Base-by-base conservation (phyloP, 1,140 invertebrate genomes). In the Pseudomyrmex dendroicus region DNA sequence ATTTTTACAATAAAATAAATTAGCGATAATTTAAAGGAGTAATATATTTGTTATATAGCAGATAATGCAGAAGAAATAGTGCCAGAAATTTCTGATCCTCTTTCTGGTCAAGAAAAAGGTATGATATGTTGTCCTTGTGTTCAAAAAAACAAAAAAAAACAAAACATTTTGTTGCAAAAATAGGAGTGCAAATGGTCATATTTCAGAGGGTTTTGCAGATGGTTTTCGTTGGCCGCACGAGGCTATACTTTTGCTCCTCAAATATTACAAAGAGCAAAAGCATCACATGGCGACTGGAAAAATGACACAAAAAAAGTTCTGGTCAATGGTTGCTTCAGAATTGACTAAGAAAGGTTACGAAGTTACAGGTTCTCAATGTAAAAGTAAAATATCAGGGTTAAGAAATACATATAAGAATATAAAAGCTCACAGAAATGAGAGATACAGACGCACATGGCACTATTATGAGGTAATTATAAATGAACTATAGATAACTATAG, bases 371-470 rank as follows among this genome's bases (percentile, higher is more conserved):
- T 3, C 5, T 2, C 72, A 62, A 2, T 74, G 73, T 1, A 74
- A 74, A 13, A 74, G 46, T 35, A 74, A 74, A 52, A 50, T 74
- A 46, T 1, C 59, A 1, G 59, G 46, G 0, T 62, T 62, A 15
- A 76, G 35, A 35, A 64, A 76, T 17, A 76, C 25, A 13, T 76
- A 76, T 9, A 76, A 76, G 17, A 61, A 8, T 50, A 22, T 50
- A 4, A 74, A 62, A 9, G 72, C 61, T 13, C 46, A 74, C 1
- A 74, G 20, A 3, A 2, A 74, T 50, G 3, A 50, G 46, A 8
- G n/a, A 3, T 13, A 62, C 13, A 50, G 1, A 0, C 20, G 20
- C n/a, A 17, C 20, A 17, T 74, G 73, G 73, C 3, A 0, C 25
- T 74, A 74, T 62, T 73, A 62, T 62, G 20, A 74, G 10, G 72